Percentiles rank a stretch among this genome's conserved stretches.
Conservation (phyloP, 2,888 invertebrate genomes). For the Eupeodes luniger region DNA sequence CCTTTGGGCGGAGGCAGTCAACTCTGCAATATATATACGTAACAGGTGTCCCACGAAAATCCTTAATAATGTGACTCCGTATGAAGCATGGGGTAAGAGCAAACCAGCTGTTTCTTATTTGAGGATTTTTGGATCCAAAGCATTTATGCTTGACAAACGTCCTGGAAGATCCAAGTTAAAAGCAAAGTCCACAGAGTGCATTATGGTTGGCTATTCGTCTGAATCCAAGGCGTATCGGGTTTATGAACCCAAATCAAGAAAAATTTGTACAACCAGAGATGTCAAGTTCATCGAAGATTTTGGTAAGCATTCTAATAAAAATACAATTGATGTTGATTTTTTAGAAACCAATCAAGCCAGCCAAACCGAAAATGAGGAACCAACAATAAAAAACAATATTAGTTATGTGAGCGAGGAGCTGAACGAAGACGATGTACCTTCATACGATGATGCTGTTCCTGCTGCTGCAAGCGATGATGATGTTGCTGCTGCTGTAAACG, state of each 20-base stretch:
- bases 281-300: slow-evolving; percentile 30
- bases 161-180: slow-evolving; percentile 19
- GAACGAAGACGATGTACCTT: slow-evolving; percentile 1
- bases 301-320: slow-evolving; percentile 4
- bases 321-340: slow-evolving; percentile 7
- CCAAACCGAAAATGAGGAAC: not conserved
- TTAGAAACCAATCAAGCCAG: slow-evolving; percentile 10
- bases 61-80: slow-evolving; percentile 64
- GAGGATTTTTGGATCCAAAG: slow-evolving; percentile 53
- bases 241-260: slow-evolving; percentile 28
- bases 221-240: slow-evolving; percentile 30
- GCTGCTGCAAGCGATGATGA: slow-evolving; percentile 20
- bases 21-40: slow-evolving; percentile 68
- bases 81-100: slow-evolving; percentile 62
- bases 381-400: not conserved
- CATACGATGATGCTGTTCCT: slow-evolving; percentile 19
- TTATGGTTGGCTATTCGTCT: slow-evolving; percentile 40
- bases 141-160: slow-evolving; percentile 59
- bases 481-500: slow-evolving; percentile 2
- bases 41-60: slow-evolving; percentile 65
- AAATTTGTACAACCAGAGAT: slow-evolving; percentile 37
- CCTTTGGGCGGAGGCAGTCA: slow-evolving; percentile 38
- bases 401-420: not conserved
- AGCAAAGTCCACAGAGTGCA: slow-evolving; percentile 20
- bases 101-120: slow-evolving; percentile 62